Evolutionary conservation across 2,888 invertebrate species (phyloP).

Genomic region (Invenusta paracnida): DNA sequence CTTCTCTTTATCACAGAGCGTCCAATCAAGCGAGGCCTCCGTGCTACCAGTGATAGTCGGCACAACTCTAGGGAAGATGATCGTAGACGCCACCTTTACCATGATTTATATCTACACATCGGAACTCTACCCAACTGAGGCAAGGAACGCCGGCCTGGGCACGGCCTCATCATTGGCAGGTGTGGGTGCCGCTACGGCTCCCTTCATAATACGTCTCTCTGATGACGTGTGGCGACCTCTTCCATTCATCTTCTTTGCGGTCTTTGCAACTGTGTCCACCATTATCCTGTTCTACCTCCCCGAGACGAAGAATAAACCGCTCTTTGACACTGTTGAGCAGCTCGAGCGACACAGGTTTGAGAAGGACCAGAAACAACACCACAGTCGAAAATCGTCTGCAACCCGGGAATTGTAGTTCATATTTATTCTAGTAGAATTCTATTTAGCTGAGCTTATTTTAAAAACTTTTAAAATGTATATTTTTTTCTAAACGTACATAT

Average conservation of each 20-base stretch:
- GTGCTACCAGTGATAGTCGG: not conserved
- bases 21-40: not conserved
- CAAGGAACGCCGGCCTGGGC: not conserved
- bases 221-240: slow-evolving; percentile 28
- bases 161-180: not conserved
- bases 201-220: slow-evolving; percentile 8
- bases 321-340: not conserved
- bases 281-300: not conserved
- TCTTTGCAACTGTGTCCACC: not conserved
- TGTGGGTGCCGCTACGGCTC: not conserved
- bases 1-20: no score
- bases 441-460: no score
- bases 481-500: no score
- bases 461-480: no score
- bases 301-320: slow-evolving; percentile 25
- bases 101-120: not conserved
- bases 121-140: slow-evolving; percentile 14
- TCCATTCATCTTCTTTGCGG: slow-evolving; percentile 14
- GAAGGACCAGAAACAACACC: no score
- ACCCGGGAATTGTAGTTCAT: no score
- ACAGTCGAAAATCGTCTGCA: no score
- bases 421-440: no score
- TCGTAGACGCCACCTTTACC: not conserved
- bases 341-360: not conserved
- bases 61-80: not conserved